Conservation (phyloP, 1,140 invertebrate genomes). For the Drosophila aff. region DNA sequence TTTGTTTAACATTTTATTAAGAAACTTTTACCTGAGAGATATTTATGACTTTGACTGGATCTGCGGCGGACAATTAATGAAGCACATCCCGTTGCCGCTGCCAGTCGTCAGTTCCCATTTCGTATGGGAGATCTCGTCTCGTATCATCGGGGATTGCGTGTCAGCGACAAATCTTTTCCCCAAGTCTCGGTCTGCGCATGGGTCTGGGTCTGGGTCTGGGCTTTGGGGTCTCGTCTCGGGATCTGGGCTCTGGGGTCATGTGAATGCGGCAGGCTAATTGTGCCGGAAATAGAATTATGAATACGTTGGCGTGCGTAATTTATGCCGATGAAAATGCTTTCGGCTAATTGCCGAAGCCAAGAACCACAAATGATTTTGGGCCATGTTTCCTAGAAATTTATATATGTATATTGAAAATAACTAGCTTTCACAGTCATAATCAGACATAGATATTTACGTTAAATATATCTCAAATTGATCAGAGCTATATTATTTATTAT, state of each 20-base stretch:
- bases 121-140: conserved; percentile 30
- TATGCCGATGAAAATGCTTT: conserved; percentile 71
- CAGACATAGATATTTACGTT: neutral
- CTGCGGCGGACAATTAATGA: conserved; percentile 71
- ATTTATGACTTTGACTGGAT: conserved; percentile 48
- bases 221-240: neutral
- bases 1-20: conserved; percentile 77
- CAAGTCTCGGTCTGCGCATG: conserved; percentile 6
- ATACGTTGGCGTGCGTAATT: conserved; percentile 81
- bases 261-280: conserved; percentile 63
- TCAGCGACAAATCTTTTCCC: conserved; percentile 71
- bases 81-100: conserved; percentile 70
- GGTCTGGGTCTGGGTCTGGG: conserved; percentile 5
- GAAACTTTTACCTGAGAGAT: conserved; percentile 71
- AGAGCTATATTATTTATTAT: neutral
- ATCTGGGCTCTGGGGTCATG: conserved; percentile 43
- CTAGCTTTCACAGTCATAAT: neutral
- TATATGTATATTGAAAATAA: neutral
- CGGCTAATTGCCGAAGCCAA: conserved; percentile 40
- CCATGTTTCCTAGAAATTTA: conserved; percentile 3
- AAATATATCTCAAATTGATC: neutral
- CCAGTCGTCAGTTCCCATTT: conserved; percentile 10
- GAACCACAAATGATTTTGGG: conserved; percentile 7
- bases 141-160: conserved; percentile 60
- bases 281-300: conserved; percentile 83